Evolutionary conservation across 2,113 vertebrate species (phyloP).

Genomic region (Ranitomeya imitator): DNA sequence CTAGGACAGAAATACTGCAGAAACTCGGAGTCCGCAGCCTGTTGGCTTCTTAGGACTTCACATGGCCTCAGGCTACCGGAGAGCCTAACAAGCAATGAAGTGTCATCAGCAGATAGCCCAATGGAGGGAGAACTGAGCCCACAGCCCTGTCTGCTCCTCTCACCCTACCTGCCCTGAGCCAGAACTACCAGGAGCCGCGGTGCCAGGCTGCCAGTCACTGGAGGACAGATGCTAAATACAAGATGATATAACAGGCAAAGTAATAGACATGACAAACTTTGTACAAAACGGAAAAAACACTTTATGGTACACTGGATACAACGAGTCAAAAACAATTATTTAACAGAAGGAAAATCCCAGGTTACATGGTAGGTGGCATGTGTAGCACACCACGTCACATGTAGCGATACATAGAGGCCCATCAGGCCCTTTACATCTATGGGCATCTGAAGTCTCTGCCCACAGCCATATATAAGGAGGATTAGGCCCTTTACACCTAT

Average conservation of each 20-base stretch:
- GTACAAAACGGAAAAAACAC: too few species aligned
- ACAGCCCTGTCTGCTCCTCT: conserved; percentile 33
- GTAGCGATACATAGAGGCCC: too few species aligned
- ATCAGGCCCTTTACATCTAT: too few species aligned
- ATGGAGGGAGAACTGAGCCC: conserved; percentile 14
- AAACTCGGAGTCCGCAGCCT: neutral
- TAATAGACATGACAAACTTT: neutral
- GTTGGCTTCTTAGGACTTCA: neutral
- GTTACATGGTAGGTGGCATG: neutral
- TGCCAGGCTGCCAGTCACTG: neutral
- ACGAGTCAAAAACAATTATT: neutral
- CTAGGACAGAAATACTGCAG: neutral
- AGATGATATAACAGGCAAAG: neutral
- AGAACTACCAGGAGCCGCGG: neutral
- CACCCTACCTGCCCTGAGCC: conserved; percentile 42
- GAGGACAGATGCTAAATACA: too few species aligned
- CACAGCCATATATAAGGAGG: too few species aligned
- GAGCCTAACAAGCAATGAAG: conserved; percentile 45
- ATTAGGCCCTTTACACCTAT: too few species aligned
- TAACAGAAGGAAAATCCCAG: neutral
- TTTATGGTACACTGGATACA: too few species aligned
- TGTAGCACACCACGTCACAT: neutral
- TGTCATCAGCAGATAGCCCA: conserved; percentile 43
- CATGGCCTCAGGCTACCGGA: conserved; percentile 18
- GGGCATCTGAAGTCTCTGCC: too few species aligned